These are phyloP conservation scores for Poeciliopsis turrubarensis DNA, from an alignment of 2,113 vertebrate genomes.

Conservation along the genomic window DNA sequence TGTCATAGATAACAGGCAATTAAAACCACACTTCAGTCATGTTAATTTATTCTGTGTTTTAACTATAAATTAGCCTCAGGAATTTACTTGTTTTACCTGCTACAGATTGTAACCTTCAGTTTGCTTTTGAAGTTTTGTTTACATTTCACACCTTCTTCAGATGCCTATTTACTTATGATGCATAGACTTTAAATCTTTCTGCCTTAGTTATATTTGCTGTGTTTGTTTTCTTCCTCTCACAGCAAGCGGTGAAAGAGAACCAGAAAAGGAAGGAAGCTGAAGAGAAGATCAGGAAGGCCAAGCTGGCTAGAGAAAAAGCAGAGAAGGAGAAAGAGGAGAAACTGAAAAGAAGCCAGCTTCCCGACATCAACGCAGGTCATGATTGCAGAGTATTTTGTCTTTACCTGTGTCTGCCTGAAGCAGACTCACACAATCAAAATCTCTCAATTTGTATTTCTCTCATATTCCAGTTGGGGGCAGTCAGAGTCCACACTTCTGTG, in stretches of 20 bases:
- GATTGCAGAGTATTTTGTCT: slow-evolving; percentile 11
- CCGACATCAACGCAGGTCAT: slow-evolving; percentile 84
- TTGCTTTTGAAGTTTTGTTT: slow-evolving; percentile 36
- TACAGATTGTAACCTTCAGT: slow-evolving; percentile 9
- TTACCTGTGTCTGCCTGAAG: slow-evolving; percentile 16
- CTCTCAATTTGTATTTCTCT: slow-evolving; percentile 52
- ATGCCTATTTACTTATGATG: not conserved
- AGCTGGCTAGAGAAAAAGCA: slow-evolving; percentile 85
- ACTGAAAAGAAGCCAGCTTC: slow-evolving; percentile 82
- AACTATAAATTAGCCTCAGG: slow-evolving; percentile 25
- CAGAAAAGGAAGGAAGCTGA: slow-evolving; percentile 84
- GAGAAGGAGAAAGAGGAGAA: slow-evolving; percentile 86
- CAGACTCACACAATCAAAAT: not conserved
- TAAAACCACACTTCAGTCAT: slow-evolving; percentile 1
- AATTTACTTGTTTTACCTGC: slow-evolving; percentile 46
- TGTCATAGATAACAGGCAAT: slow-evolving; percentile 2
- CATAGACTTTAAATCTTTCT: not conserved
- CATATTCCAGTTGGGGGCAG: slow-evolving; percentile 75
- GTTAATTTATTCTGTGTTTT: slow-evolving; percentile 54
- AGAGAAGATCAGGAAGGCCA: slow-evolving; percentile 84
- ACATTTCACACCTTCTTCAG: not conserved
- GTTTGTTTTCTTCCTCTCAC: slow-evolving; percentile 2
- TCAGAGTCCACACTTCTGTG: slow-evolving; percentile 65
- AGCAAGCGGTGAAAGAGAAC: slow-evolving; percentile 88
- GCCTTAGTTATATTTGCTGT: not conserved